A percentile compares a stretch with the other conserved stretches of the same genome.
These are phyloP conservation scores for Alentia gelatinosa DNA, from an alignment of 2,888 invertebrate species.

Conservation along the genomic window DNA sequence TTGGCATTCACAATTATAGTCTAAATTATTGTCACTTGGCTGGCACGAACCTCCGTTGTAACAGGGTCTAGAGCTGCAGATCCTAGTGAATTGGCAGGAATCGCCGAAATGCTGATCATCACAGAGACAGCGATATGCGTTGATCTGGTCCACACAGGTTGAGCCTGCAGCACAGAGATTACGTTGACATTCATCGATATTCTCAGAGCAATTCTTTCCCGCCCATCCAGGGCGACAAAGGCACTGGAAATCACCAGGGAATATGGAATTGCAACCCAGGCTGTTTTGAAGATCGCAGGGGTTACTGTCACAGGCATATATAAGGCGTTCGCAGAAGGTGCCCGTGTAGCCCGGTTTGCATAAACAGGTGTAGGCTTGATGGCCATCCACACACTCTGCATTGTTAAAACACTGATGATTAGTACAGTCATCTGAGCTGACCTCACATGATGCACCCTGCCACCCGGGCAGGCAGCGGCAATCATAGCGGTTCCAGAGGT, in stretches of 20 bases:
- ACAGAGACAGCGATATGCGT: constrained; percentile 61
- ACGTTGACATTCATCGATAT: constrained; percentile 63
- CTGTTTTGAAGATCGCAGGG: constrained; percentile 69
- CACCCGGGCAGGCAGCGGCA: constrained; percentile 75
- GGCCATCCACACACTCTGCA: constrained; percentile 68
- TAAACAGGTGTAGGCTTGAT: constrained; percentile 68
- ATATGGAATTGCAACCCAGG: constrained; percentile 66
- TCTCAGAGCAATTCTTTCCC: constrained; percentile 66
- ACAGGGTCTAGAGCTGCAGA: constrained; percentile 74
- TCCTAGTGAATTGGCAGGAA: constrained; percentile 68
- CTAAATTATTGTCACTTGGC: constrained; percentile 63
- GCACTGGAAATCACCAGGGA: constrained; percentile 69
- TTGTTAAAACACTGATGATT: constrained; percentile 55
- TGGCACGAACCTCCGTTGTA: constrained; percentile 74
- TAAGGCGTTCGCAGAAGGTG: constrained; percentile 67
- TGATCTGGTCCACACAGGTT: constrained; percentile 58
- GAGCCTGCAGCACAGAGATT: constrained; percentile 59
- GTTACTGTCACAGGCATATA: constrained; percentile 68
- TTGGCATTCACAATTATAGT: constrained; percentile 71
- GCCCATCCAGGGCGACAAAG: constrained; percentile 72
- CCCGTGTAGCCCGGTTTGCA: constrained; percentile 75
- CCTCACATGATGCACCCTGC: constrained; percentile 70
- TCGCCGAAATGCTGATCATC: constrained; percentile 61
- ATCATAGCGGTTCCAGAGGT: constrained; percentile 71
- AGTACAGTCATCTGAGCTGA: constrained; percentile 69